phyloP scores from a whole-genome alignment of 1,140 invertebrate genomes.

The Bombus pyrosoma region DNA sequence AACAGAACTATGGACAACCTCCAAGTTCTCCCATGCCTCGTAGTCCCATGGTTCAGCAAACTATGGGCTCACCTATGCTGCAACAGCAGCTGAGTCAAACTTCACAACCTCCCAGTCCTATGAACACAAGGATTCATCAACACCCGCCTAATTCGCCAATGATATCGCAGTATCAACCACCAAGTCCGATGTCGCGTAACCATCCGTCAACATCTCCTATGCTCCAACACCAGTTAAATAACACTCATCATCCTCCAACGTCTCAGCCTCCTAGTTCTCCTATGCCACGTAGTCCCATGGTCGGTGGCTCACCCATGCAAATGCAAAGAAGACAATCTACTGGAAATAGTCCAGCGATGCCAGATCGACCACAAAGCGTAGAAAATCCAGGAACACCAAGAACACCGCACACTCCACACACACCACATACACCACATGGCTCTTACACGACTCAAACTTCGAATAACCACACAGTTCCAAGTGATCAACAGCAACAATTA shows the following conservation, averaged over 20 bases:
- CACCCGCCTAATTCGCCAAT: constrained; percentile 81
- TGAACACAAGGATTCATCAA: constrained; percentile 75
- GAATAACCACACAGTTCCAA: constrained; percentile 72
- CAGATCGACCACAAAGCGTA: constrained; percentile 84
- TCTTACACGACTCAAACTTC: constrained; percentile 71
- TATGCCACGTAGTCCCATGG: constrained; percentile 84
- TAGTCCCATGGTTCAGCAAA: constrained; percentile 84
- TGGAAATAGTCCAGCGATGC: constrained; percentile 83
- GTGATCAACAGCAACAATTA: constrained; percentile 71
- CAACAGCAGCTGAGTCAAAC: constrained; percentile 81
- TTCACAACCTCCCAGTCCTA: constrained; percentile 80
- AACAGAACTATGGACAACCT: constrained; percentile 83
- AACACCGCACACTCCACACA: constrained; percentile 78
- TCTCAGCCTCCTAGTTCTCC: constrained; percentile 81
- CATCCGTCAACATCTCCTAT: constrained; percentile 81
- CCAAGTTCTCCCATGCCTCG: constrained; percentile 86
- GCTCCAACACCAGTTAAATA: constrained; percentile 78
- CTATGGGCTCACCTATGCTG: constrained; percentile 83
- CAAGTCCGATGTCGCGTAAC: constrained; percentile 79
- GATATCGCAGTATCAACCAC: constrained; percentile 80
- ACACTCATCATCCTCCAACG: constrained; percentile 75
- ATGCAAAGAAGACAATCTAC: constrained; percentile 83
- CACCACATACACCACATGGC: constrained; percentile 68
- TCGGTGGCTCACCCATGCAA: constrained; percentile 83
- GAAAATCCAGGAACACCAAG: constrained; percentile 84